Conservation (phyloP, 2,113 vertebrate genomes). For the Pycnonotus jocosus region DNA sequence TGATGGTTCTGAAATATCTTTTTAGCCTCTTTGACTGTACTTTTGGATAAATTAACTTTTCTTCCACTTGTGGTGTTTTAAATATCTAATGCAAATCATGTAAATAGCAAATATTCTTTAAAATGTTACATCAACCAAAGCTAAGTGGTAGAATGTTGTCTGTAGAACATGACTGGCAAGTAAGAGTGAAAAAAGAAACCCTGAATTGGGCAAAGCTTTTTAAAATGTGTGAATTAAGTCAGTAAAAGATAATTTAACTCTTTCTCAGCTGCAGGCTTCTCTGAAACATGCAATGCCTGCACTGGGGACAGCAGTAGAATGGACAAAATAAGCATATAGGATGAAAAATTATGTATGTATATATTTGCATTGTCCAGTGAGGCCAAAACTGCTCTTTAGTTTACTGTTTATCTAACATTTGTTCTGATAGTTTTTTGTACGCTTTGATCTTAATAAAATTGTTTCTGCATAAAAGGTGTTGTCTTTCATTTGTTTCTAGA, state of each 20-base stretch:
- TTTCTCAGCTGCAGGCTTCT: neutral
- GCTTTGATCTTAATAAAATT: neutral
- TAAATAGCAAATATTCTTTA: neutral
- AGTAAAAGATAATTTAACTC: neutral
- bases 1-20: neutral
- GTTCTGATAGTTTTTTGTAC: neutral
- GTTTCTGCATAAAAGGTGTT: neutral
- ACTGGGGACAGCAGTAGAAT: neutral
- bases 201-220: neutral
- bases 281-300: neutral
- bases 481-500: neutral
- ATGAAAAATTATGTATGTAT: neutral
- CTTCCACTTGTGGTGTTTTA: neutral
- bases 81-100: neutral
- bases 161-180: neutral
- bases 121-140: neutral
- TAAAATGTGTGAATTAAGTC: neutral
- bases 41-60: neutral
- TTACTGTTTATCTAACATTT: neutral
- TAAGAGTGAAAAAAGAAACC: neutral
- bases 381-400: neutral
- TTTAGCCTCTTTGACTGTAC: neutral
- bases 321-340: neutral
- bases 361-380: neutral
- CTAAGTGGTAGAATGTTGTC: neutral